phyloP scores from a whole-genome alignment of 1,140 invertebrate species.

The Hormaphis cornu region DNA sequence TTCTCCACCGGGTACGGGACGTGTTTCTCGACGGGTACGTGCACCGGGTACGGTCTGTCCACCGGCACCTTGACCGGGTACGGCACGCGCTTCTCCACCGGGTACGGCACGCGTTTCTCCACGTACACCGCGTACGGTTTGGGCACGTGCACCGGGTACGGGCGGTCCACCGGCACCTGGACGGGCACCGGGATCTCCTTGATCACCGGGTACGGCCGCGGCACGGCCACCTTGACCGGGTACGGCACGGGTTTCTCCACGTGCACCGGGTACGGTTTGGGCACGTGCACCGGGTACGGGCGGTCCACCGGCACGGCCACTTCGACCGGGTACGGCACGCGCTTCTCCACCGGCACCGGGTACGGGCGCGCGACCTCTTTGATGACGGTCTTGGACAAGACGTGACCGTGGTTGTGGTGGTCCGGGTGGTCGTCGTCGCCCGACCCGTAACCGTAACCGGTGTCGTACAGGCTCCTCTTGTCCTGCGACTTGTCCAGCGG shows the following conservation, averaged over 20 bases:
- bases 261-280: slow-evolving; percentile 41
- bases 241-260: slow-evolving; percentile 45
- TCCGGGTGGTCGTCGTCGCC: not conserved
- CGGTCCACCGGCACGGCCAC: slow-evolving; percentile 36
- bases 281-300: slow-evolving; percentile 37
- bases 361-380: slow-evolving; percentile 35
- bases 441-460: slow-evolving; percentile 44
- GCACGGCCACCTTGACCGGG: slow-evolving; percentile 40
- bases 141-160: slow-evolving; percentile 50
- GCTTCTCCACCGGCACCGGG: slow-evolving; percentile 34
- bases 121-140: slow-evolving; percentile 44
- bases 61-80: slow-evolving; percentile 61
- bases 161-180: slow-evolving; percentile 51
- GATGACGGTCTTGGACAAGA: slow-evolving; percentile 36
- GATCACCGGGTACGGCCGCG: slow-evolving; percentile 37
- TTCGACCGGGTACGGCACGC: slow-evolving; percentile 36
- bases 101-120: slow-evolving; percentile 48
- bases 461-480: slow-evolving; percentile 38
- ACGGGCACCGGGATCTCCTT: slow-evolving; percentile 44
- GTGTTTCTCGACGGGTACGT: slow-evolving; percentile 46
- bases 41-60: slow-evolving; percentile 54
- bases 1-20: slow-evolving; percentile 50
- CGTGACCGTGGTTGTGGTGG: slow-evolving; percentile 41
- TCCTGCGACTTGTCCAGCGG: slow-evolving; percentile 15
- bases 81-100: slow-evolving; percentile 62